Conservation (phyloP, 2,888 invertebrate species). For the Calameuta idolon region DNA sequence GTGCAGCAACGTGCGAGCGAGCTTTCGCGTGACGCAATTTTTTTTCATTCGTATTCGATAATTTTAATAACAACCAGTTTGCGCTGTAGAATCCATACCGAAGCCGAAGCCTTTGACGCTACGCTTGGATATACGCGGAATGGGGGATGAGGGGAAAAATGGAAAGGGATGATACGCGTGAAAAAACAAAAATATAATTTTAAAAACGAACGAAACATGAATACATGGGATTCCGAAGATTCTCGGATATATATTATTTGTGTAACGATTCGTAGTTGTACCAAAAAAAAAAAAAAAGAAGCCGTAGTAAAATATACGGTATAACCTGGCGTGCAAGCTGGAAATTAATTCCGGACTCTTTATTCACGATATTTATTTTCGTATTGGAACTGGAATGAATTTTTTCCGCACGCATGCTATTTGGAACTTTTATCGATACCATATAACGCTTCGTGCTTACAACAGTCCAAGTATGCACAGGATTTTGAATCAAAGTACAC, state of each 20-base stretch:
- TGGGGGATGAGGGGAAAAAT: not conserved
- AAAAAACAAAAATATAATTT: not conserved
- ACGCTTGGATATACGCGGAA: not conserved
- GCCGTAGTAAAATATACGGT: not conserved
- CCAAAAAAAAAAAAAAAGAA: not conserved
- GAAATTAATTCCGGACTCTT: not conserved
- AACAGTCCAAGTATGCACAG: not conserved
- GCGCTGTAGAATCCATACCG: not conserved
- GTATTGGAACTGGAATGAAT: not conserved
- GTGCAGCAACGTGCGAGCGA: not conserved
- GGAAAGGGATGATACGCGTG: not conserved
- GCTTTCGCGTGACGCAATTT: not conserved
- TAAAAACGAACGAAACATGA: not conserved
- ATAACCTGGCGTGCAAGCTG: not conserved
- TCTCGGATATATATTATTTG: not conserved
- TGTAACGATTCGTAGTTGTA: not conserved
- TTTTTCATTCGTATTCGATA: not conserved
- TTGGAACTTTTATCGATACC: not conserved
- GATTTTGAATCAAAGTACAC: not conserved
- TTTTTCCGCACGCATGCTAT: not conserved
- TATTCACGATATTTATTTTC: not conserved
- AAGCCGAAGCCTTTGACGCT: not conserved
- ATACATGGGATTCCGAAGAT: not conserved
- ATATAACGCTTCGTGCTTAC: not conserved
- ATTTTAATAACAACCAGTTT: not conserved